phyloP scores from a whole-genome alignment of 2,888 invertebrate genomes.

The Spicauda simplicius region DNA sequence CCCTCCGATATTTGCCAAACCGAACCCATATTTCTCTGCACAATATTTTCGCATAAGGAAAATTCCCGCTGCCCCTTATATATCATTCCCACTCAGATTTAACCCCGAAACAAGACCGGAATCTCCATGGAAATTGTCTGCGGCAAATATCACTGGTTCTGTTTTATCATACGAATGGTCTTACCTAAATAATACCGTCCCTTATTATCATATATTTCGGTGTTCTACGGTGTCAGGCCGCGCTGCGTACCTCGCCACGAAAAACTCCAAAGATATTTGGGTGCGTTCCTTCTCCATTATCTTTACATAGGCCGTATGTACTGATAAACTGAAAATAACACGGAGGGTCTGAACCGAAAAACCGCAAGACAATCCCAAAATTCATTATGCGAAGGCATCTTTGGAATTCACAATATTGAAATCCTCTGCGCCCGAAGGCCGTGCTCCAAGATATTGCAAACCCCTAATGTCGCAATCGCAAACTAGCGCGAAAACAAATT shows the following conservation, averaged over 20 bases:
- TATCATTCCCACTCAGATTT: slow-evolving; percentile 76
- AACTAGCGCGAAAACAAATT: slow-evolving; percentile 72
- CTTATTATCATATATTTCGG: slow-evolving; percentile 77
- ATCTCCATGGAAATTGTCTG: slow-evolving; percentile 83
- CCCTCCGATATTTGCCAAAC: slow-evolving; percentile 41
- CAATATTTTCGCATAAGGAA: slow-evolving; percentile 66
- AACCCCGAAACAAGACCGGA: slow-evolving; percentile 77
- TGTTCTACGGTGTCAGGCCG: slow-evolving; percentile 64
- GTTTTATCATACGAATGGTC: slow-evolving; percentile 82
- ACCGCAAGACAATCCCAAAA: slow-evolving; percentile 82
- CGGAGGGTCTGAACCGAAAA: slow-evolving; percentile 70
- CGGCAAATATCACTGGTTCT: slow-evolving; percentile 77
- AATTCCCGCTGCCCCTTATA: slow-evolving; percentile 60
- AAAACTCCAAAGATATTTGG: slow-evolving; percentile 54
- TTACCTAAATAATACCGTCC: slow-evolving; percentile 76
- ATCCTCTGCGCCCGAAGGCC: slow-evolving; percentile 57
- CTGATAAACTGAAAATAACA: slow-evolving; percentile 53
- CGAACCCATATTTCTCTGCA: slow-evolving; percentile 44
- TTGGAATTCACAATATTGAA: slow-evolving; percentile 84
- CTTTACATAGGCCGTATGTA: slow-evolving; percentile 49
- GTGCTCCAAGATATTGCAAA: slow-evolving; percentile 60
- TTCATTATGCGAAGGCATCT: slow-evolving; percentile 82
- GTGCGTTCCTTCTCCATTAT: slow-evolving; percentile 46
- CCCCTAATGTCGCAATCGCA: slow-evolving; percentile 57
- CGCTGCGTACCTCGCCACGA: slow-evolving; percentile 53